phyloP scores from a whole-genome alignment of 2,113 vertebrate genomes.

The Sialia sialis region DNA sequence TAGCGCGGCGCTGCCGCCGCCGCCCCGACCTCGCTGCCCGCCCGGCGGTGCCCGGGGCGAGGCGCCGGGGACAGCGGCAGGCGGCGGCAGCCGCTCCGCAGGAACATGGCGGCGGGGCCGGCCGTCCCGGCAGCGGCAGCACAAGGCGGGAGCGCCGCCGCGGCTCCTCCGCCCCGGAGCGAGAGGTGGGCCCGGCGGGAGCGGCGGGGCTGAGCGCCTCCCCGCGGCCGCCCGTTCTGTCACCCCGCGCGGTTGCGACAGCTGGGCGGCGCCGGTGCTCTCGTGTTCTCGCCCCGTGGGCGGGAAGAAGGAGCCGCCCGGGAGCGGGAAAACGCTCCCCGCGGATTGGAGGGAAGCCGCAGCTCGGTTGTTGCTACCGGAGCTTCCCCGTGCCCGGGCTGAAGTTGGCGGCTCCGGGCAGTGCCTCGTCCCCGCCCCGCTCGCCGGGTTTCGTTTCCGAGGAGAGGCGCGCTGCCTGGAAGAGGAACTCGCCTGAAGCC shows the following conservation, averaged over 20 bases:
- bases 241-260: background rate
- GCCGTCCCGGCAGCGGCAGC: background rate
- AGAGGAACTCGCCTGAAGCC: background rate
- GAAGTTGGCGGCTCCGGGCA: background rate
- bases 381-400: background rate
- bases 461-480: background rate
- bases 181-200: too few relatives aligned
- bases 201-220: background rate
- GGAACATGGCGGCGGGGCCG: background rate
- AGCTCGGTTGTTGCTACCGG: accelerated
- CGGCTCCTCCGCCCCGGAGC: background rate
- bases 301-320: background rate
- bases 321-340: background rate
- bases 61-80: background rate
- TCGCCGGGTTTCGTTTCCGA: background rate
- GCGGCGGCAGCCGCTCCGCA: background rate
- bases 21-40: background rate
- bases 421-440: too few relatives aligned
- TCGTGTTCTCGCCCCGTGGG: too few relatives aligned
- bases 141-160: background rate
- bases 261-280: background rate
- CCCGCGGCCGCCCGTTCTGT: background rate
- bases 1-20: conserved; percentile 35
- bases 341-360: background rate
- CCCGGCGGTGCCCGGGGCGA: background rate